phyloP scores from a whole-genome alignment of 2,113 vertebrate genomes.

The Chauna torquata region DNA sequence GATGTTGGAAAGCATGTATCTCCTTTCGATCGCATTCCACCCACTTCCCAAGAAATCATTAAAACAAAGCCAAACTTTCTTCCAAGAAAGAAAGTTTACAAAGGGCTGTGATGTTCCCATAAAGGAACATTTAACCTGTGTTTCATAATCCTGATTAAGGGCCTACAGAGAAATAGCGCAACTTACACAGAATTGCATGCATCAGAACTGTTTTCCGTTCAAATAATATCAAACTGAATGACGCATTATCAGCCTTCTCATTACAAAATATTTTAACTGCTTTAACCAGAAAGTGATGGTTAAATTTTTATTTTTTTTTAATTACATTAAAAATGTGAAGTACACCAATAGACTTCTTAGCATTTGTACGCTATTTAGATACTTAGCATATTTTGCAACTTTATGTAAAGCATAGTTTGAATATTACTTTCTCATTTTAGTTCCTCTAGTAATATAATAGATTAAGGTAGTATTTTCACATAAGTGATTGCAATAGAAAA shows the following conservation, averaged over 20 bases:
- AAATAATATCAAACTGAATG: accelerated
- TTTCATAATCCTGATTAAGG: not conserved
- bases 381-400: not conserved
- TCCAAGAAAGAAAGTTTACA: not conserved
- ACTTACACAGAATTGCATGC: not conserved
- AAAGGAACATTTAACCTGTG: not conserved
- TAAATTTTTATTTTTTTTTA: not conserved
- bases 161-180: not conserved
- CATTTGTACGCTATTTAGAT: not conserved
- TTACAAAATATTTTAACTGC: not conserved
- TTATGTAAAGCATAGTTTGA: not conserved
- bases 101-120: not conserved
- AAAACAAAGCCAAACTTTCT: not conserved
- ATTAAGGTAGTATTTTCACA: too few relatives aligned
- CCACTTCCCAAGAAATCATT: not conserved
- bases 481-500: not conserved
- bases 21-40: not conserved
- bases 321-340: not conserved
- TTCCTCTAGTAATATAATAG: not conserved
- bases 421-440: not conserved
- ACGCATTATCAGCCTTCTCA: not conserved
- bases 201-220: not conserved
- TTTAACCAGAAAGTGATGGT: not conserved
- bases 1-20: not conserved
- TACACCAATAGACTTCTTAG: not conserved